Percentiles rank a stretch among this genome's conserved stretches.
These are phyloP conservation scores for Lepidostoma basale DNA, from an alignment of 1,140 invertebrate genomes.

Conservation along the genomic window DNA sequence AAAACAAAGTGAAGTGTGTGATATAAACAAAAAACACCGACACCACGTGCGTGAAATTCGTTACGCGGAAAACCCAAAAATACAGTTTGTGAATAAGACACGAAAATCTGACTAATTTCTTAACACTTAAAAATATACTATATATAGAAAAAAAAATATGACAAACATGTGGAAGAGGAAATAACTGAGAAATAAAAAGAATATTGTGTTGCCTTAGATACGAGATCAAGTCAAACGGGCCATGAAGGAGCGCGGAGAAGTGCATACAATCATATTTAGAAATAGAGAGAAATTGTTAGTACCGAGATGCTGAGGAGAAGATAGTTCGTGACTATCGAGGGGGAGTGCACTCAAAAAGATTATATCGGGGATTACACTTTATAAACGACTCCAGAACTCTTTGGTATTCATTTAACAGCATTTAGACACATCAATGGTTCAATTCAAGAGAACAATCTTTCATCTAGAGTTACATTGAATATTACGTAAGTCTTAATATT, in stretches of 20 bases:
- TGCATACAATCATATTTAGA: constrained; percentile 1
- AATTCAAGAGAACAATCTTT: too few relatives aligned
- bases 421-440: background rate
- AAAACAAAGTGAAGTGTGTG: too few relatives aligned
- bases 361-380: background rate
- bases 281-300: constrained; percentile 21
- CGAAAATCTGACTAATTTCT: too few relatives aligned
- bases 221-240: constrained; percentile 6
- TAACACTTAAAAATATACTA: too few relatives aligned
- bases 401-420: constrained; percentile 1
- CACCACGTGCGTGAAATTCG: too few relatives aligned
- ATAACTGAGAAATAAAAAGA: background rate
- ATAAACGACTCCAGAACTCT: background rate
- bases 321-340: constrained; percentile 1
- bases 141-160: too few relatives aligned
- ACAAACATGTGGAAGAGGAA: too few relatives aligned
- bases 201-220: constrained; percentile 4
- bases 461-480: too few relatives aligned
- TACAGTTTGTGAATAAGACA: too few relatives aligned
- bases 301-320: constrained; percentile 1
- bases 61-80: too few relatives aligned
- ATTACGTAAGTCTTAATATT: too few relatives aligned
- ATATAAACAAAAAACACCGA: too few relatives aligned
- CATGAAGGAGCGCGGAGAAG: constrained; percentile 18
- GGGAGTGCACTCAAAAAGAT: constrained; percentile 4